Base-by-base conservation (phyloP, 2,888 invertebrate genomes). In the Dasypolia templi region DNA sequence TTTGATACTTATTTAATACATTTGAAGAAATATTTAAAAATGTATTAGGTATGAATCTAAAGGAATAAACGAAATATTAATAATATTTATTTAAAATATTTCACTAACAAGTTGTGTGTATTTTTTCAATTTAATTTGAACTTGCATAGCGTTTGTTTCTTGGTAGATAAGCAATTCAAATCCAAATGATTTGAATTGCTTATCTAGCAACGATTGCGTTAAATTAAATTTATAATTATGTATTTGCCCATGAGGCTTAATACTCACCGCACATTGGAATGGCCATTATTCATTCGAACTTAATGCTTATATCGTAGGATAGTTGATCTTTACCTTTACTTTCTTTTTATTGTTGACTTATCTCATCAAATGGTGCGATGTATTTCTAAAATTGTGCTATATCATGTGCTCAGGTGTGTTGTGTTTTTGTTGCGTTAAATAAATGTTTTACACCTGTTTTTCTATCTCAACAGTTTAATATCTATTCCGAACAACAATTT, bases 101-200 rank as follows among this genome's bases (percentile, higher is more conserved):
- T n/a, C 11, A 53, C 74, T 51, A 26, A 68, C 12, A 39, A 32
- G 26, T 1, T 46, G 12, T 3, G 5, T 42, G 19, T 29, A 17
- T 29, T 63, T 12, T 42, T 73, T 17, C 11, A 19, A 58, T 26
- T 29, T 29, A 29, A 32, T 46, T 77, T 72, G 14, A n/a, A n/a
- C 32, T 64, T 5, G 22, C 22, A 9, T 11, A n/a, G 17, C 3
- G 32, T 49, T 51, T 46, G 7, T 11, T 46, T 46, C 1, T 22
- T 44, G 2, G 2, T 22, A 29, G 14, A 22, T 46, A 22, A 14
- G 29, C 0, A 29, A 44, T 32, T 17, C 22, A 17, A 44, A 14
- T 17, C 14, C 22, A 17, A 44, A 14, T 17, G 7, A 44, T 22
- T 46, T 29, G 22, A n/a, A n/a, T n/a, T n/a, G n/a, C n/a, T n/a